Evolutionary conservation across 2,113 vertebrate genomes (phyloP), one percentile per base, ranked within the genome.

Genomic region (Coregonus clupeaformis): DNA sequence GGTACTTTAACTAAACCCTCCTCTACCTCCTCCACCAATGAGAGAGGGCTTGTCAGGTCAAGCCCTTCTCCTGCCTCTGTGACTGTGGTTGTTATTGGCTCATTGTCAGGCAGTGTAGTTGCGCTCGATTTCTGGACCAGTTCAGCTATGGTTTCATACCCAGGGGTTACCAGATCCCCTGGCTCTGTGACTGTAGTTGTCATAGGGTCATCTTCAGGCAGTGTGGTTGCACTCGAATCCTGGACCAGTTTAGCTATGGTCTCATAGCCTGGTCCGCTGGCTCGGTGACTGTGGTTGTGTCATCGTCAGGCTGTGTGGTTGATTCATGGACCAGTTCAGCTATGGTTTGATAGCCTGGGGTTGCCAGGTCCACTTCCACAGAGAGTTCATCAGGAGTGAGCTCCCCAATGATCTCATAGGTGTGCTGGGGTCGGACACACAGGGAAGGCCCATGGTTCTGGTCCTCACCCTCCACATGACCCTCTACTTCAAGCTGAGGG

Each of bases 161-260:
- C 72, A 11, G 42, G n/a, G 49, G 66, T 57, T 55, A 20, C 67
- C 13, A 25, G n/a, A 20, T 73, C 72, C 45, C 24, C 45, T 4
- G 2, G 14, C 25, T 6, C 25, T 6, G 52, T 14, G 16, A 27
- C 25, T 13, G 36, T 22, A 7, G 7, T 42, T 25, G 45, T 65
- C 68, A 78, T 75, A 73, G 65, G 83, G 25, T 29, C 64, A 30
- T 30, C 13, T 1, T 66, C 36, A 42, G 36, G 36, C 36, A 42
- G 36, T 42, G 36, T 20, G 2, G 32, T 27, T 2, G 12, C 16
- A 2, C 12, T 63, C 47, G 29, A 57, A 20, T 57, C 45, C 7
- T 13, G 45, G 62, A 73, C 74, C 66, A 80, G 24, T 52, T 68
- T 32, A n/a, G 52, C 71, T 13, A 67, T 36, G 27, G 68, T 75